A percentile compares a stretch with the other conserved stretches of the same genome.
phyloP scores from a whole-genome alignment of 2,113 vertebrate species.

The Leptobrachium leishanense region DNA sequence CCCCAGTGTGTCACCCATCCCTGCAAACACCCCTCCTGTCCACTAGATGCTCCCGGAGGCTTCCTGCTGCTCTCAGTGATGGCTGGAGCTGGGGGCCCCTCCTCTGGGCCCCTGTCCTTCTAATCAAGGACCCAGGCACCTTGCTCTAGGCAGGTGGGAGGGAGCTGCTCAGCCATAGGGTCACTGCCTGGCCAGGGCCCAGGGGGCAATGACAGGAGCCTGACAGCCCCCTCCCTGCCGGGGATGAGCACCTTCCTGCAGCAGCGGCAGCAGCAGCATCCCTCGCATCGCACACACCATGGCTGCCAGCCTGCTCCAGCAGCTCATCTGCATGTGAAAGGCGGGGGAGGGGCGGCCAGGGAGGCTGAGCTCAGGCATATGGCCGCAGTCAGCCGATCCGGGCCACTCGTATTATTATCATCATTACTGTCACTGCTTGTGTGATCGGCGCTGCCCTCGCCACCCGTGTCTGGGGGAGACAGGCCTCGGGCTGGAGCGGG shows the following conservation, averaged over 20 bases:
- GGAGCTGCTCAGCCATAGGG: slow-evolving; percentile 1
- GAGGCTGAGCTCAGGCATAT: background rate
- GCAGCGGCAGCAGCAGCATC: slow-evolving; percentile 1
- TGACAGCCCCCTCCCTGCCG: background rate
- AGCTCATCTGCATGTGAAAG: background rate
- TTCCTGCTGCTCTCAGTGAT: background rate
- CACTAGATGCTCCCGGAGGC: slow-evolving; percentile 30
- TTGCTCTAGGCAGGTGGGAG: background rate
- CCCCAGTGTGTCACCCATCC: background rate
- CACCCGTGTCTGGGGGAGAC: background rate
- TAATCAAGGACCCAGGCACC: slow-evolving; percentile 37
- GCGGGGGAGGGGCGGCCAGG: background rate
- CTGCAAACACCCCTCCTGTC: slow-evolving; percentile 37
- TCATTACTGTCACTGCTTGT: background rate
- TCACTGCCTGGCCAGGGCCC: background rate
- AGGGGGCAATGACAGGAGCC: background rate
- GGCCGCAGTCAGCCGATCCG: background rate
- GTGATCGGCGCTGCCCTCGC: no score
- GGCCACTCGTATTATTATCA: background rate
- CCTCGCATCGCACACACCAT: slow-evolving; percentile 7
- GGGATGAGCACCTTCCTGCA: background rate
- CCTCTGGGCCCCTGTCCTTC: slow-evolving; percentile 18
- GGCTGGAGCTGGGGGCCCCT: slow-evolving; percentile 8
- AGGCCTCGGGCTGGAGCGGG: slow-evolving; percentile 21
- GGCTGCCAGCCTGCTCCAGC: slow-evolving; percentile 22